Base-by-base conservation (phyloP, 2,113 vertebrate species). In the Engystomops pustulosus region DNA sequence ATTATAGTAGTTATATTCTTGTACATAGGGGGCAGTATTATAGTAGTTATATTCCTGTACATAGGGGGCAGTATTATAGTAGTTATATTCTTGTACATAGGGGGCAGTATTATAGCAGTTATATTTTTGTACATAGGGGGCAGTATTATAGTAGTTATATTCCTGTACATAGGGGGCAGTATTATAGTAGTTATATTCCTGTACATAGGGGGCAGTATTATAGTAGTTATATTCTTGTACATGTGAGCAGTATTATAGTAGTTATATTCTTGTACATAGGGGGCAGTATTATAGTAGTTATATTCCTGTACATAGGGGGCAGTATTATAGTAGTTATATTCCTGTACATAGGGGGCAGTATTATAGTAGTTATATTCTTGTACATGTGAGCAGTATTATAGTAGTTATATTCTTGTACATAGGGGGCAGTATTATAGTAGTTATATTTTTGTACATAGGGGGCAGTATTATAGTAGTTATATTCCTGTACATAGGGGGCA, bases 201-300 rank as follows among this genome's bases (percentile, higher is more conserved):
- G 53, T 55, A 55, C 53, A 55, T 55, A 55, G 53, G 53, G n/a
- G 11, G 53, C 53, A 55, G 53, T 55, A 55, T 55, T 55, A 55
- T 55, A 55, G 53, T 55, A 55, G 53, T 55, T 55, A 55, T 55
- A 55, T 55, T 55, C 53, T 23, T 55, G n/a, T 55, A 55, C 53
- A 55, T 55, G 53, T 6, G n/a, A 10, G 53, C 53, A 55, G 53
- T 55, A 55, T 55, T 55, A 23, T 55, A 55, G 53, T 10, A 55
- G 53, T 55, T 55, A 55, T 55, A 55, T 55, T 55, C 53, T 23
- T 55, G 53, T 55, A 55, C 53, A 55, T 55, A 55, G 20, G 53
- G 3, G 38, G 53, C n/a, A 55, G 53, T 55, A 55, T 23, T 55
- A 55, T 55, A 55, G 20, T 8, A 23, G 53, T 55, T 23, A 55